Percentiles rank a stretch among this genome's conserved stretches.
Evolutionary conservation across 1,140 invertebrate species (phyloP).

Genomic region (Heliconius nattereri): DNA sequence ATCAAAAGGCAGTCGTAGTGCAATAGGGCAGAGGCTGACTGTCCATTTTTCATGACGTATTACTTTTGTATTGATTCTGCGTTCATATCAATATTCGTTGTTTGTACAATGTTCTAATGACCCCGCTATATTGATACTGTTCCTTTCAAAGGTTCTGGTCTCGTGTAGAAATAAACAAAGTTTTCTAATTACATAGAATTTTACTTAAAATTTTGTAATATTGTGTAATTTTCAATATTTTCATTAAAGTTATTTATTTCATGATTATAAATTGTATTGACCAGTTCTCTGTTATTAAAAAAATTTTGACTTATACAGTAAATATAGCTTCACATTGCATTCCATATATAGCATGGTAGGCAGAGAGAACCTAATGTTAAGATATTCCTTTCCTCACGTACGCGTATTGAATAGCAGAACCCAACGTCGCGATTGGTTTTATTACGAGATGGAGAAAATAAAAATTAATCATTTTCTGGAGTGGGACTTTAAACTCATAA

Average conservation of each 20-base stretch:
- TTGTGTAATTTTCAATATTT: neutral
- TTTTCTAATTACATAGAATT: neutral
- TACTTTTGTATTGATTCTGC: neutral
- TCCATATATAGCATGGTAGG: too few relatives aligned
- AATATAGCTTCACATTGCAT: too few relatives aligned
- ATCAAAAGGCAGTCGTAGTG: neutral
- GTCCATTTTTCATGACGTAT: neutral
- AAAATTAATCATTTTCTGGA: too few relatives aligned
- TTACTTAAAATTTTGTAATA: neutral
- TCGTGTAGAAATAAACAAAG: neutral
- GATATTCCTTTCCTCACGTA: too few relatives aligned
- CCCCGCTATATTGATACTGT: neutral
- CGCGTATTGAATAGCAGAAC: too few relatives aligned
- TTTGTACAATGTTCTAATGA: neutral
- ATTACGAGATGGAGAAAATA: too few relatives aligned
- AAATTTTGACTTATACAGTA: too few relatives aligned
- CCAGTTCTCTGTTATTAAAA: too few relatives aligned
- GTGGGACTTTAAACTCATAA: too few relatives aligned
- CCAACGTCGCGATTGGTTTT: too few relatives aligned
- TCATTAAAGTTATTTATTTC: neutral
- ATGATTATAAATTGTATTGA: too few relatives aligned
- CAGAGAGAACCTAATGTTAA: too few relatives aligned
- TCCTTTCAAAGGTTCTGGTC: neutral
- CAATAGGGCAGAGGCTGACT: neutral
- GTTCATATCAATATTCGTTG: neutral